Base-by-base conservation (phyloP, 1,140 invertebrate genomes). In the Papilio helenus region DNA sequence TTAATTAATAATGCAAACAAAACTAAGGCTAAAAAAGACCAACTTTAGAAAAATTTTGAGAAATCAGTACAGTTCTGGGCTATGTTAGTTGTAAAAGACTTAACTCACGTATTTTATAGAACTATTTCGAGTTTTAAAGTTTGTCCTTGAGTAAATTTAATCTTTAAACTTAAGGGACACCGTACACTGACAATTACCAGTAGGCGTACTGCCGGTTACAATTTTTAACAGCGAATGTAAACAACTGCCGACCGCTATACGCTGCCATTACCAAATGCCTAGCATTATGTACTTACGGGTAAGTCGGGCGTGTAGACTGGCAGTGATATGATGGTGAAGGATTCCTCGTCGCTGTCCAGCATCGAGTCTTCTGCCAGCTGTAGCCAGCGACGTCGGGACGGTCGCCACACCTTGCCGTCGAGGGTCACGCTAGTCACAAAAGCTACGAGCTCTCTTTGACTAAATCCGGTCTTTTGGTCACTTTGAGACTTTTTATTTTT, bases 271-370 rank as follows among this genome's bases (percentile, higher is more conserved):
- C n/a, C 51, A 55, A 55, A 18, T 55, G 51, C 18, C 18, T 79
- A 51, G 65, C 39, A 7, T 29, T 39, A 58, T 58, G 9, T 76
- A 93, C 92, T 94, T 82, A 94, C 93, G 49, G 90, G 85, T 20
- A 86, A 87, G 58, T 93, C 91, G 29, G 93, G 93, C 39, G 88
- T 88, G 86, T 92, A 89, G 72, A 93, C 93, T 16, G 95, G 94
- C 79, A 95, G 83, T 2, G 94, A 94, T 84, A 95, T 90, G 82
- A 95, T 91, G 65, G 93, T 90, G 86, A 94, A 95, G 9, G 94
- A 87, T 42, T 95, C 95, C 49, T 95, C 95, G 83, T 95, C 94
- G 85, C 92, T 95, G 90, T 95, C 93, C 82, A 92, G 81, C 94
- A 95, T 95, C 73, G 90, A 92, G 85, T 84, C 80, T 76, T 92